Base-by-base conservation (phyloP, 2,888 invertebrate genomes). In the Microctonus aethiopoides region DNA sequence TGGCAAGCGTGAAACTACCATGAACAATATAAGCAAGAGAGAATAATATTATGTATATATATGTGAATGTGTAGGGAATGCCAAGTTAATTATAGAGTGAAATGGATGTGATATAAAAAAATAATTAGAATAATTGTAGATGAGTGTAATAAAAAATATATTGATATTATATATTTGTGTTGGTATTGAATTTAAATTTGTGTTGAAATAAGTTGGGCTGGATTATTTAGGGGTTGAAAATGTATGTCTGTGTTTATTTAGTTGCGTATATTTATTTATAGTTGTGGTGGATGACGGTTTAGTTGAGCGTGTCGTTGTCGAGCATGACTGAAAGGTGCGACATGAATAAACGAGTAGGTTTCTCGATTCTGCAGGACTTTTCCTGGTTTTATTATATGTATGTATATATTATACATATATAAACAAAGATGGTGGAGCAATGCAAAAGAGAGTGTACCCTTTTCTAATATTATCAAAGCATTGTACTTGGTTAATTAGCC, bases 381-480 rank as follows among this genome's bases (percentile, higher is more conserved):
- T 74, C 70, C 59, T 60, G 70, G 57, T 67, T 54, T 51, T 67
- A 52, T 60, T 63, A n/a, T n/a, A n/a, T 64, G 63, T 67, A 72
- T 68, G n/a, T n/a, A n/a, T n/a, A n/a, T n/a, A 66, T 57, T n/a
- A n/a, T n/a, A 66, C 57, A 70, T 29, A 63, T 69, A 56, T 67
- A 67, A 16, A 67, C 24, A 32, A 36, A 46, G 56, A 29, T 10
- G 32, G 57, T 41, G n/a, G 46, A 56, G 51, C 34, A 41, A 51
- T 26, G 56, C 36, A 24, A 39, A 46, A 57, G 59, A 32, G 36
- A 67, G 60, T 69, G 62, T 52, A 54, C 68, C 39, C n/a, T 66
- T 39, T 64, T 71, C 80, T 85, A 85, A 85, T 85, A 85, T 86
- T 85, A 85, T 86, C 86, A 84, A 81, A 80, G 85, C 84, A 86